These are phyloP conservation scores for Crypturellus tataupa DNA, from an alignment of 2,797 vertebrate genomes.

Conservation along the genomic window DNA sequence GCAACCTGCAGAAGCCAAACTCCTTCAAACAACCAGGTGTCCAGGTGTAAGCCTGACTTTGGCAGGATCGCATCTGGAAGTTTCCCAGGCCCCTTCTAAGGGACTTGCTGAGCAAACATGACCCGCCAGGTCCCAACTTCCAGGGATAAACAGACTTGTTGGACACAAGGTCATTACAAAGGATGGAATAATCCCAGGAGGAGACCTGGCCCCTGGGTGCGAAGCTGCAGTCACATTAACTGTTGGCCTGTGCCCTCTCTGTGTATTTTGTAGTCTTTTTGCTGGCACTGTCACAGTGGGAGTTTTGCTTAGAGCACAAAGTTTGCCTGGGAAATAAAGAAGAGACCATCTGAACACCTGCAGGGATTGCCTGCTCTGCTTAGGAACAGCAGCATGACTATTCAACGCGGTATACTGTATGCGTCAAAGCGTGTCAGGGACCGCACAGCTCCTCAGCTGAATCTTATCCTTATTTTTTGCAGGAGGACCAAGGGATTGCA, in stretches of 20 bases:
- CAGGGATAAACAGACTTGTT: not conserved
- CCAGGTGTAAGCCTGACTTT: not conserved
- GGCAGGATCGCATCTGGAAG: not conserved
- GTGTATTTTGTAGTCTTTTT: not conserved
- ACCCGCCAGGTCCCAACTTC: not conserved
- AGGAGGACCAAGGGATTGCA: not conserved
- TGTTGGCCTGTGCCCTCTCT: accelerated
- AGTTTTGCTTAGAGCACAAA: not conserved
- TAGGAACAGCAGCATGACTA: not conserved
- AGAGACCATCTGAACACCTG: not conserved
- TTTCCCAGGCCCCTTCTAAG: not conserved
- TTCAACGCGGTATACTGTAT: no score
- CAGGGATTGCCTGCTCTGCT: not conserved
- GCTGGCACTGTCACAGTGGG: accelerated
- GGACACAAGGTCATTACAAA: not conserved
- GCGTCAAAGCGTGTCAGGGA: no score
- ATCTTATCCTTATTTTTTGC: not conserved
- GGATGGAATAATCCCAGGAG: not conserved
- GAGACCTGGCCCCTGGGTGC: not conserved
- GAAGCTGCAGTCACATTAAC: not conserved
- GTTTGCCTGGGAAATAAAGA: not conserved
- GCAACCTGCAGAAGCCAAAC: not conserved
- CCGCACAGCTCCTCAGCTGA: not conserved
- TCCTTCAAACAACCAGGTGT: not conserved
- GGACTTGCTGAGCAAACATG: not conserved